phyloP scores from a whole-genome alignment of 2,113 vertebrate species.

The Cardinalis cardinalis region DNA sequence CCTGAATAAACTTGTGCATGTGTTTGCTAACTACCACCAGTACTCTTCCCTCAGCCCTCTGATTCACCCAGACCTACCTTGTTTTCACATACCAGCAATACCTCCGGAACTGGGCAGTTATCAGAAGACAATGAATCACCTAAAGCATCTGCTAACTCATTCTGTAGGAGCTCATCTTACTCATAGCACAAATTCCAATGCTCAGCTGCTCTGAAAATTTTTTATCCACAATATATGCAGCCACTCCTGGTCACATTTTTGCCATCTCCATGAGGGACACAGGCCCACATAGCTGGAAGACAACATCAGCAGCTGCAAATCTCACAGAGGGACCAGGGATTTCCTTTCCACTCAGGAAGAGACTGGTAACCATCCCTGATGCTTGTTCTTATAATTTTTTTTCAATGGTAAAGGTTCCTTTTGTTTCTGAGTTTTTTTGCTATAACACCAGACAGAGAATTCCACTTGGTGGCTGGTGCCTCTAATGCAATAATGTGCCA shows the following conservation, averaged over 20 bases:
- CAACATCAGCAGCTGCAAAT: neutral
- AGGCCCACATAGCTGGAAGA: neutral
- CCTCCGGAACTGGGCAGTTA: constrained; percentile 1
- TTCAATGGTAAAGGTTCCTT: neutral
- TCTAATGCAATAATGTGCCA: neutral
- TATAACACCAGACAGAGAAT: neutral
- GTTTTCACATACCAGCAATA: constrained; percentile 5
- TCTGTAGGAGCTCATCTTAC: neutral
- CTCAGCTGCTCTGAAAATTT: neutral
- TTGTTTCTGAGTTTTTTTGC: neutral
- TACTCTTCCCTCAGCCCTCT: neutral
- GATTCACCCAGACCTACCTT: constrained; percentile 34
- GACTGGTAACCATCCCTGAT: neutral
- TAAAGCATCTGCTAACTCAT: constrained; percentile 26
- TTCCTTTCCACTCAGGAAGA: neutral
- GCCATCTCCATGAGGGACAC: neutral
- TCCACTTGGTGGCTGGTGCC: neutral
- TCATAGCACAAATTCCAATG: constrained; percentile 16
- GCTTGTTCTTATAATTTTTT: neutral
- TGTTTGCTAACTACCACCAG: neutral
- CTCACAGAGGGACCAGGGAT: neutral
- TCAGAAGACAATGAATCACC: constrained; percentile 46
- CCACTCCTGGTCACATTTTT: neutral
- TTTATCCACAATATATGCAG: neutral
- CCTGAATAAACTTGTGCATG: neutral